phyloP scores from a whole-genome alignment of 1,140 invertebrate genomes.

The Hyposmocoma kahamanoa region DNA sequence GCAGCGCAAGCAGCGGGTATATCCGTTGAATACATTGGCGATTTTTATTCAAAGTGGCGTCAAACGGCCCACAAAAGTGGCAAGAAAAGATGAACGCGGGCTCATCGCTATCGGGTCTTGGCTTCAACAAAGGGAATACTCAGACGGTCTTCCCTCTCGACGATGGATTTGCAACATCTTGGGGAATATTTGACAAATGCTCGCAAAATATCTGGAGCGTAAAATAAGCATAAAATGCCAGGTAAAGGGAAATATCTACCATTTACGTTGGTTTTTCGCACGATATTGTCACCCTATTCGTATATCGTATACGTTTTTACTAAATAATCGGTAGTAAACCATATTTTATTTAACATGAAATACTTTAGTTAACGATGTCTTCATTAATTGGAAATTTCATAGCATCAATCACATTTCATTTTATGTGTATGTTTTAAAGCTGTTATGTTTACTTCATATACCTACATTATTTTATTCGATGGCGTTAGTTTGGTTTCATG shows the following conservation, averaged over 20 bases:
- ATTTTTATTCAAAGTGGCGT: conserved; percentile 66
- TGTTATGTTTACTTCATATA: neutral
- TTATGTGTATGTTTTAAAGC: no score
- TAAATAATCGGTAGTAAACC: neutral
- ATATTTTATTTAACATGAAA: neutral
- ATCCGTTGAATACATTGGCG: conserved; percentile 56
- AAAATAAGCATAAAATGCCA: conserved; percentile 1
- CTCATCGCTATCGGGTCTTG: conserved; percentile 27
- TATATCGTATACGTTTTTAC: neutral
- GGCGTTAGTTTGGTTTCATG: neutral
- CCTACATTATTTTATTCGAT: neutral
- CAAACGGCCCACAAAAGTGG: conserved; percentile 53
- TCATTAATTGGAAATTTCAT: neutral
- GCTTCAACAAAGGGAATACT: conserved; percentile 31
- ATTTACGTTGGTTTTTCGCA: neutral
- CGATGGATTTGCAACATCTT: conserved; percentile 12
- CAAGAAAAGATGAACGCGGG: conserved; percentile 64
- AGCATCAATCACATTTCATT: neutral
- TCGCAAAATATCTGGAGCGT: neutral
- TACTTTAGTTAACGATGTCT: neutral
- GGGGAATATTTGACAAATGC: conserved; percentile 5
- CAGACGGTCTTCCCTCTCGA: conserved; percentile 18
- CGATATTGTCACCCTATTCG: neutral
- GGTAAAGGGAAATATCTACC: neutral
- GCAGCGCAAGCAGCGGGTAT: conserved; percentile 60